A percentile compares a stretch with the other conserved stretches of the same genome.
phyloP scores from a whole-genome alignment of 2,888 invertebrate genomes.

The Ectemnius lituratus region DNA sequence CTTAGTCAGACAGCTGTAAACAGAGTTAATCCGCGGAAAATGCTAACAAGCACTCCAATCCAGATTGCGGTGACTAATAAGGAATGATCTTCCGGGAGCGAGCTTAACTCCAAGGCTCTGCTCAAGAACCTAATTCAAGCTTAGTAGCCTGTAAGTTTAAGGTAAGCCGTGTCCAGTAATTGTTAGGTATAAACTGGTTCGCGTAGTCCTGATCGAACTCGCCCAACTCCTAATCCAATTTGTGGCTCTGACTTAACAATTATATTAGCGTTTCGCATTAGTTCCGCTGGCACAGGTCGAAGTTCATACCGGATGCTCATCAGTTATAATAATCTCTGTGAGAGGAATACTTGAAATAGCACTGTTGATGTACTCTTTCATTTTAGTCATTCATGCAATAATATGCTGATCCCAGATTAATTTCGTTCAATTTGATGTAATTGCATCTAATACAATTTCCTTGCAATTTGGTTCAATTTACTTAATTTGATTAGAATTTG shows the following conservation, averaged over 20 bases:
- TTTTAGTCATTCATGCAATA: too few relatives aligned
- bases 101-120: conserved; percentile 36
- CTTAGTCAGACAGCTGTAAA: conserved; percentile 33
- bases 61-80: conserved; percentile 42
- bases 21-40: conserved; percentile 30
- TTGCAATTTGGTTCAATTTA: too few relatives aligned
- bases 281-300: not conserved
- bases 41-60: conserved; percentile 40
- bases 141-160: conserved; percentile 24
- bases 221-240: conserved; percentile 16
- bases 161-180: conserved; percentile 31
- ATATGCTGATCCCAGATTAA: too few relatives aligned
- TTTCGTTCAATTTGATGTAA: too few relatives aligned
- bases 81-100: conserved; percentile 33
- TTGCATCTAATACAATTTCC: too few relatives aligned
- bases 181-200: conserved; percentile 30
- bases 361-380: too few relatives aligned
- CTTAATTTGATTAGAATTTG: too few relatives aligned
- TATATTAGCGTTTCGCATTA: conserved; percentile 6
- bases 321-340: too few relatives aligned
- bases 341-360: too few relatives aligned
- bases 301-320: too few relatives aligned
- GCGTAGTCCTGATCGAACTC: not conserved
- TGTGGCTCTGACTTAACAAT: not conserved
- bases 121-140: conserved; percentile 42